Conservation (phyloP, 30 jellyfish, hydroid and myxozoan genomes). For the Aurelia coerulea region DNA sequence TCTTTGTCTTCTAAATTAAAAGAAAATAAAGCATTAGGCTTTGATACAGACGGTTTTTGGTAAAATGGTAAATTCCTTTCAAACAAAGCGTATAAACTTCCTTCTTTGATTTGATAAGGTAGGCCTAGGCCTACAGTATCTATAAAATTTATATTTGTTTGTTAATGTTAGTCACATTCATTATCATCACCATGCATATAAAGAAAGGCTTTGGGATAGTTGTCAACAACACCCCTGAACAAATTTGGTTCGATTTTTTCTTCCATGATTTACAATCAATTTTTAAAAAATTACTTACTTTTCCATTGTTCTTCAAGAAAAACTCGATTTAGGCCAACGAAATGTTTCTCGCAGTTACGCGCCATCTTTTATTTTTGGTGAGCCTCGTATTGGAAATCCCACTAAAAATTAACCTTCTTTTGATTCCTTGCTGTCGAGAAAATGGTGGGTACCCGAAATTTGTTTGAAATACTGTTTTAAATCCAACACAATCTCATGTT, state of each 20-base stretch:
- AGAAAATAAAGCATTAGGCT: neutral
- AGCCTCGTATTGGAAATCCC: too few species aligned
- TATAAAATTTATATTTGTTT: too few species aligned
- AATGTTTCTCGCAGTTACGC: slow-evolving; percentile 94
- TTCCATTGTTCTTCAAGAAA: slow-evolving; percentile 92
- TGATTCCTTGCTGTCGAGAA: slow-evolving; percentile 31
- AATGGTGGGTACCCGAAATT: slow-evolving; percentile 31
- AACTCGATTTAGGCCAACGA: slow-evolving; percentile 88
- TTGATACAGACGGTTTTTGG: neutral
- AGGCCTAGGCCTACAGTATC: too few species aligned
- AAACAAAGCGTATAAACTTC: too few species aligned
- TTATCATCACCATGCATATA: too few species aligned
- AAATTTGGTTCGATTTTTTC: too few species aligned
- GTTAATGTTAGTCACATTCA: too few species aligned
- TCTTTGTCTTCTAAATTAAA: slow-evolving; percentile 60
- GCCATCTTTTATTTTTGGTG: slow-evolving; percentile 59
- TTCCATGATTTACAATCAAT: neutral
- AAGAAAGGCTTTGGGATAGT: too few species aligned
- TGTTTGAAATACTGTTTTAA: neutral
- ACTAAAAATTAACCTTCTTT: slow-evolving; percentile 14
- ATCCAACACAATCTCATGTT: neutral
- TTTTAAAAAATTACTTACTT: slow-evolving; percentile 36
- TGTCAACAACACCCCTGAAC: too few species aligned
- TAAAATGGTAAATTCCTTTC: too few species aligned
- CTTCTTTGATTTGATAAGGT: too few species aligned